Evolutionary conservation across 2,888 invertebrate genomes (phyloP), one percentile per base, ranked within the genome.

Genomic region (Podabrus alpinus): DNA sequence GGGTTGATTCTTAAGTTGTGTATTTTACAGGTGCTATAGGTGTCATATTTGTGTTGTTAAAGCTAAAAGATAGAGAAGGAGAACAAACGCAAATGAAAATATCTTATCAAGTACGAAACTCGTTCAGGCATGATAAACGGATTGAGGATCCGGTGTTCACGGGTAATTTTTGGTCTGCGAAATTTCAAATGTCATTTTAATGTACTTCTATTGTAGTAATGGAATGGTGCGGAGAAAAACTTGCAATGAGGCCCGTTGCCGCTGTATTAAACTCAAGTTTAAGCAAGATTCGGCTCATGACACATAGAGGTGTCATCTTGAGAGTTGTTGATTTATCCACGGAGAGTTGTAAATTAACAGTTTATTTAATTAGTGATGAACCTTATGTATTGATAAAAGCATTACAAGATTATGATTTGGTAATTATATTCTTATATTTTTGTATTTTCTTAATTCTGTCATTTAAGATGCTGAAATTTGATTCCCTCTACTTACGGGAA

Each of bases 401-500:
- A 25, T 82, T 84, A 13, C 87, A 89, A 76, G 89, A 90, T 79
- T 90, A 90, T 79, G 91, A 91, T 84, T 83, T 90, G 84, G 89
- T 90, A 83, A 81, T 78, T 73, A 62, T 16, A 9, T 7, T 59
- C 7, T 9, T 2, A 17, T 17, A 11, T 59, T 68, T 67, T 15
- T 21, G n/a, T 15, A 71, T 68, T 69, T 21, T 72, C 15, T 10
- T 29, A 16, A 71, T 16, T 72, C 68, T 66, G 67, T 59, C 61
- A 72, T 81, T 82, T 25, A 80, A 89, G 88, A 86, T 89, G 7
- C 79, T 90, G 16, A 84, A 86, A 78, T 90, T 90, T 81, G 88
- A 88, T 73, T 85, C 85, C 3, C 80, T 84, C 7, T 86, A 84
- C 69, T 82, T 89, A 29, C 83, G 88, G 72, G 81, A 84, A 17